Conservation (phyloP, 2,888 invertebrate species). For the Xanthorhoe designata region DNA sequence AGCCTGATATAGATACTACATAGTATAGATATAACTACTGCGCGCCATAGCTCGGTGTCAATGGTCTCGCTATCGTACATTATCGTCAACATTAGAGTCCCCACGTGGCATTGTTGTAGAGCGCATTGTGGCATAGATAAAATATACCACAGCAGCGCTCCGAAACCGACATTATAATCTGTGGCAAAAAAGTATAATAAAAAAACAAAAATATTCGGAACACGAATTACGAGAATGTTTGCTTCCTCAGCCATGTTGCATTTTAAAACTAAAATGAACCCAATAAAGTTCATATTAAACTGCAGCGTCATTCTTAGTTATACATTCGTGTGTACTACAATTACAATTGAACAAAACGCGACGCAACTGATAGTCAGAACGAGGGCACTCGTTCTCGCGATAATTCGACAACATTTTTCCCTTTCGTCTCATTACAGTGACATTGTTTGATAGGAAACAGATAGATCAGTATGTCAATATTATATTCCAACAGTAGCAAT, state of each 20-base stretch:
- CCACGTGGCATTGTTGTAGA: slow-evolving; percentile 39
- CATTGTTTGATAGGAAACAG: slow-evolving; percentile 31
- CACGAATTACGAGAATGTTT: neutral
- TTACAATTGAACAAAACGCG: slow-evolving; percentile 17
- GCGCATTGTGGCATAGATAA: slow-evolving; percentile 19
- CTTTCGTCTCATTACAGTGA: slow-evolving; percentile 38
- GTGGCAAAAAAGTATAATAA: neutral
- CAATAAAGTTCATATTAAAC: slow-evolving; percentile 2
- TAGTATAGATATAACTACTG: slow-evolving; percentile 24
- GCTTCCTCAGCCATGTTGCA: neutral
- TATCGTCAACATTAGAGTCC: slow-evolving; percentile 40
- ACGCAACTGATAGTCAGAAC: slow-evolving; percentile 55
- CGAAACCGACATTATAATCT: neutral
- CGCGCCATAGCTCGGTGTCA: slow-evolving; percentile 36
- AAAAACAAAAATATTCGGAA: neutral
- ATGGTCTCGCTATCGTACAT: slow-evolving; percentile 33
- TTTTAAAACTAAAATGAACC: neutral
- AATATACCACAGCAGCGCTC: neutral
- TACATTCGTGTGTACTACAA: slow-evolving; percentile 4
- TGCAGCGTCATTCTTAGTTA: neutral
- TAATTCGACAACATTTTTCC: slow-evolving; percentile 58
- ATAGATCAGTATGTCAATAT: slow-evolving; percentile 19
- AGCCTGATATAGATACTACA: slow-evolving; percentile 9
- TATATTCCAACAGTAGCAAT: slow-evolving; percentile 47
- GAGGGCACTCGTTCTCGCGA: slow-evolving; percentile 56